These are phyloP conservation scores for Oceanodroma tethys DNA, from an alignment of 2,113 vertebrate genomes.

Conservation along the genomic window DNA sequence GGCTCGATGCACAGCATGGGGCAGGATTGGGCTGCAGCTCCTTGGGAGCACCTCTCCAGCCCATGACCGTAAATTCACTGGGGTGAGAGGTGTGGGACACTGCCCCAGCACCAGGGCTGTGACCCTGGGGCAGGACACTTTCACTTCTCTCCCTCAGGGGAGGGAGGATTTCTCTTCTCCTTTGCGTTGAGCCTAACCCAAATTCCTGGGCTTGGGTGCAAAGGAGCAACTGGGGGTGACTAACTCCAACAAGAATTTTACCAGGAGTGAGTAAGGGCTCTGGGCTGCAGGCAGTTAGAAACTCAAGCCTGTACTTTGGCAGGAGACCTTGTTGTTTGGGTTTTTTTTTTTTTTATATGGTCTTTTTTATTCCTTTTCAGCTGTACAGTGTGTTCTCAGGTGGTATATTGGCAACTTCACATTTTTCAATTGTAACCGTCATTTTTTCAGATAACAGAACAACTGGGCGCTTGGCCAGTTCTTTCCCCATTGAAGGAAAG, in stretches of 20 bases:
- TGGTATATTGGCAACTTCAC: neutral
- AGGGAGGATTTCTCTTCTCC: neutral
- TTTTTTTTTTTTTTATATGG: neutral
- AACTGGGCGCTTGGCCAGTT: neutral
- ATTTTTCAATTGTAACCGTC: neutral
- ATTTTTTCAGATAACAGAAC: neutral
- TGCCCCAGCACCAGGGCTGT: neutral
- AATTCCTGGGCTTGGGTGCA: neutral
- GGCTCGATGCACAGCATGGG: accelerated
- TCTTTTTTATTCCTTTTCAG: neutral
- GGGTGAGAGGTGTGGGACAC: accelerated
- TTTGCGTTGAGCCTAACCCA: neutral
- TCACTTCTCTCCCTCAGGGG: neutral
- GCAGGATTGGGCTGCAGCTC: neutral
- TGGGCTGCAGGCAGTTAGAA: neutral
- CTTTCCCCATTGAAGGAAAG: neutral
- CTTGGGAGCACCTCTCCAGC: neutral
- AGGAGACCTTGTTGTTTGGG: neutral
- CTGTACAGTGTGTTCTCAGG: neutral
- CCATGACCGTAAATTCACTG: neutral
- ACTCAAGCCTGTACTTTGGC: neutral
- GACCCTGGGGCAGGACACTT: neutral
- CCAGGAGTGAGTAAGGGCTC: neutral
- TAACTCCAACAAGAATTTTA: neutral
- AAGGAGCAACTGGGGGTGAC: neutral